These are phyloP conservation scores for Dryas iulia DNA, from an alignment of 1,140 invertebrate genomes.

Conservation along the genomic window DNA sequence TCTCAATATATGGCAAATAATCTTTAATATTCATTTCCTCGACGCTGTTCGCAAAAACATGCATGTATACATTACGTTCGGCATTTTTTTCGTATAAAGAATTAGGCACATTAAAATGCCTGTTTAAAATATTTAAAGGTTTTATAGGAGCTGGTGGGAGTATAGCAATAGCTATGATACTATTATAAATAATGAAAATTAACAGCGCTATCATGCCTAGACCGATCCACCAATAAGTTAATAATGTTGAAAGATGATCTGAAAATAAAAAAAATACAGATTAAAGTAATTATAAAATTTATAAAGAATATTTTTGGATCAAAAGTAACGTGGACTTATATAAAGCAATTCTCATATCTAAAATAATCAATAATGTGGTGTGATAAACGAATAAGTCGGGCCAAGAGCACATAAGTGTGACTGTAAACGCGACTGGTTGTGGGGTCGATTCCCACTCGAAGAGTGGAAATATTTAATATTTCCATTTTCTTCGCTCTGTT, in stretches of 20 bases:
- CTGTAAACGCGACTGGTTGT: too few relatives aligned
- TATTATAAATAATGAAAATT: slow-evolving; percentile 65
- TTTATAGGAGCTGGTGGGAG: slow-evolving; percentile 39
- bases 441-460: too few relatives aligned
- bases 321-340: too few relatives aligned
- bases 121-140: slow-evolving; percentile 22
- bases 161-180: slow-evolving; percentile 45
- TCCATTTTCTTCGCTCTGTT: too few relatives aligned
- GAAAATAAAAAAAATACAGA: slow-evolving; percentile 40
- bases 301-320: too few relatives aligned
- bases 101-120: slow-evolving; percentile 17
- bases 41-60: slow-evolving; percentile 46
- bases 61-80: slow-evolving; percentile 53
- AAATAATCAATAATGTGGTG: too few relatives aligned
- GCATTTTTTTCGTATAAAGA: slow-evolving; percentile 10
- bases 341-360: too few relatives aligned
- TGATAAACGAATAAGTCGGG: too few relatives aligned
- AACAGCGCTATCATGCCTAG: slow-evolving; percentile 58
- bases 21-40: slow-evolving; percentile 41
- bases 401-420: too few relatives aligned
- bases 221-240: slow-evolving; percentile 65
- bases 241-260: slow-evolving; percentile 60
- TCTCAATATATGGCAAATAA: slow-evolving; percentile 49
- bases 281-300: too few relatives aligned
- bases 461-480: too few relatives aligned